Evolutionary conservation across 2,888 invertebrate species (phyloP).

Genomic region (Acrocera orbiculus): DNA sequence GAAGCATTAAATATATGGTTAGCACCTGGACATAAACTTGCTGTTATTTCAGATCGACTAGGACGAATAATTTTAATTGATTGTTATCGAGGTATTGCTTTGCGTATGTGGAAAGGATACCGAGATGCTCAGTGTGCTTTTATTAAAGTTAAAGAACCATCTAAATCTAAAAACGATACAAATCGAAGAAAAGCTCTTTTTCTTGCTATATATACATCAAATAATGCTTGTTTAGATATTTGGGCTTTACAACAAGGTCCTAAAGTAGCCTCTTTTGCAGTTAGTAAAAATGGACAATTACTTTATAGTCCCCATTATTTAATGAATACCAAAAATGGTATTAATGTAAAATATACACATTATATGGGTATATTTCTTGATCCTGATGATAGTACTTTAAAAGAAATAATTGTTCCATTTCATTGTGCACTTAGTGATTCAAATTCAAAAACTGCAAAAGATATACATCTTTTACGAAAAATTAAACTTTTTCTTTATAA

Average conservation of each 20-base stretch:
- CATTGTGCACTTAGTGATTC: constrained; percentile 77
- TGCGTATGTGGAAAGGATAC: constrained; percentile 90
- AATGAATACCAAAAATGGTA: constrained; percentile 47
- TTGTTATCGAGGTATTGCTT: constrained; percentile 54
- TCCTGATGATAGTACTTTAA: constrained; percentile 56
- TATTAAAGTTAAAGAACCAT: constrained; percentile 56
- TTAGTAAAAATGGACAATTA: constrained; percentile 65
- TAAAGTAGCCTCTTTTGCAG: constrained; percentile 78
- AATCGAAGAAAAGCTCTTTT: constrained; percentile 46
- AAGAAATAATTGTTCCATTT: constrained; percentile 74
- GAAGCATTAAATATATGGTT: constrained; percentile 55
- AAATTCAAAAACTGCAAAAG: constrained; percentile 71
- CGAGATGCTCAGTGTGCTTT: constrained; percentile 91
- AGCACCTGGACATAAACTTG: constrained; percentile 54
- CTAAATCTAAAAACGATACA: constrained; percentile 13
- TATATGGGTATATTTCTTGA: constrained; percentile 67
- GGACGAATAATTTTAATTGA: constrained; percentile 81
- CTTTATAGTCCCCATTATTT: constrained; percentile 66
- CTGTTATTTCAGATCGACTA: constrained; percentile 67
- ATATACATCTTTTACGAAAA: constrained; percentile 69
- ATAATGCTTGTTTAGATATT: constrained; percentile 81
- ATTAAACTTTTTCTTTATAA: constrained; percentile 46
- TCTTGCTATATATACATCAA: constrained; percentile 82
- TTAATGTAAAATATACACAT: constrained; percentile 38
- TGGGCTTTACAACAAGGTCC: constrained; percentile 82